A percentile compares a stretch with the other conserved stretches of the same genome.
Conservation (phyloP, 1,140 invertebrate genomes). For the Cydia strobilella region DNA sequence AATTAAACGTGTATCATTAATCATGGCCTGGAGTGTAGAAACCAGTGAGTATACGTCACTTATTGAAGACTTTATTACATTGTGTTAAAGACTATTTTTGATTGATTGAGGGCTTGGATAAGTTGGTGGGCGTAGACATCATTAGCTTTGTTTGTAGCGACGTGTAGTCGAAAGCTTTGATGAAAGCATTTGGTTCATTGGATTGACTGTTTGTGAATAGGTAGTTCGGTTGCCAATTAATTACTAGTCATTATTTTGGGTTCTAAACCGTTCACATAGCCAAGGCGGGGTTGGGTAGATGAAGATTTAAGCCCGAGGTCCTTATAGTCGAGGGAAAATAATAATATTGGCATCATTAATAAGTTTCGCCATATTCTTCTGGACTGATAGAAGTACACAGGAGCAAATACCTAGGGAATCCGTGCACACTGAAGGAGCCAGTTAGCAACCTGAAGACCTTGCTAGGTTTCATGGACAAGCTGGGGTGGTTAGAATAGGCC, state of each 20-base stretch:
- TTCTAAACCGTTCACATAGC: neutral
- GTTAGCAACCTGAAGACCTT: too few species aligned
- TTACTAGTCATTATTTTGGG: neutral
- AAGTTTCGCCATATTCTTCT: too few species aligned
- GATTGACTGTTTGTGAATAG: neutral
- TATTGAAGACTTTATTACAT: neutral
- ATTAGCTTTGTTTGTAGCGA: conserved; percentile 50
- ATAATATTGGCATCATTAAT: too few species aligned
- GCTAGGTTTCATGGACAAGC: too few species aligned
- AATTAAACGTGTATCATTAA: conserved; percentile 63
- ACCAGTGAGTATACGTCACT: neutral
- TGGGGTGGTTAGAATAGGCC: too few species aligned
- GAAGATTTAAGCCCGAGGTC: too few species aligned
- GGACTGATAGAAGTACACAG: too few species aligned
- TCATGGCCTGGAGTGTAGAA: conserved; percentile 48
- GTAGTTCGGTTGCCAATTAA: neutral
- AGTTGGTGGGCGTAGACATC: conserved; percentile 43
- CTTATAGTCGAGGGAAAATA: neutral
- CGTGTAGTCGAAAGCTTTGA: conserved; percentile 6
- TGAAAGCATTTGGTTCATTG: conserved; percentile 10
- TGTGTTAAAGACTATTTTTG: conserved; percentile 6
- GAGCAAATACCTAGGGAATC: too few species aligned
- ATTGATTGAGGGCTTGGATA: neutral
- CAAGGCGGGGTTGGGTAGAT: neutral
- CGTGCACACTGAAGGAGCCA: too few species aligned